phyloP scores from a whole-genome alignment of 2,113 vertebrate species.

The Rhegmatorhina hoffmannsi region DNA sequence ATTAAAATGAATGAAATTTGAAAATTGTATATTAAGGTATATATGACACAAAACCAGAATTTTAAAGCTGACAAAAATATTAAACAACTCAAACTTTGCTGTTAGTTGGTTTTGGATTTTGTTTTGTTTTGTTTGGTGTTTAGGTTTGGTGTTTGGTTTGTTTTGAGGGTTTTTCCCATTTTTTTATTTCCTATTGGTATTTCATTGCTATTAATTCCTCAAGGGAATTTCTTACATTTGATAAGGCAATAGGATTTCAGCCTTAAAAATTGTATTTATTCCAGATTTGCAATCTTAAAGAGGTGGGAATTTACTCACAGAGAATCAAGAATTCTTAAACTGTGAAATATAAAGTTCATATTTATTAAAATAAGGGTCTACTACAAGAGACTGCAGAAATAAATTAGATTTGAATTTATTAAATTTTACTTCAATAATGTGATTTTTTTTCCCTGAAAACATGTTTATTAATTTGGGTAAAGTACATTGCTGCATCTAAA shows the following conservation, averaged over 20 bases:
- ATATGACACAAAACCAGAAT: not conserved
- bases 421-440: not conserved
- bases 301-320: not conserved
- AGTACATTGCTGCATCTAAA: not conserved
- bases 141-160: accelerated
- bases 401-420: not conserved
- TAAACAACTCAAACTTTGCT: not conserved
- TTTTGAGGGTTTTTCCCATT: not conserved
- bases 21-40: not conserved
- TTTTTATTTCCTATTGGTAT: not conserved
- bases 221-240: not conserved
- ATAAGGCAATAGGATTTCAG: not conserved
- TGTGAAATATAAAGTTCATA: not conserved
- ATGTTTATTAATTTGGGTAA: not conserved
- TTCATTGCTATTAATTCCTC: not conserved
- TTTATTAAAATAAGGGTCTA: not conserved
- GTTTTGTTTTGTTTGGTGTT: too few relatives aligned
- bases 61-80: not conserved
- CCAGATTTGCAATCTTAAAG: not conserved
- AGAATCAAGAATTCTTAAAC: not conserved
- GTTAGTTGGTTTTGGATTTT: accelerated
- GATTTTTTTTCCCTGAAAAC: not conserved
- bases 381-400: not conserved
- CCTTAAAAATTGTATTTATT: not conserved
- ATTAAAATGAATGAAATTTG: not conserved